Conservation (phyloP, 92 coral and sea anemone species). For the Heteractis magnifica region DNA sequence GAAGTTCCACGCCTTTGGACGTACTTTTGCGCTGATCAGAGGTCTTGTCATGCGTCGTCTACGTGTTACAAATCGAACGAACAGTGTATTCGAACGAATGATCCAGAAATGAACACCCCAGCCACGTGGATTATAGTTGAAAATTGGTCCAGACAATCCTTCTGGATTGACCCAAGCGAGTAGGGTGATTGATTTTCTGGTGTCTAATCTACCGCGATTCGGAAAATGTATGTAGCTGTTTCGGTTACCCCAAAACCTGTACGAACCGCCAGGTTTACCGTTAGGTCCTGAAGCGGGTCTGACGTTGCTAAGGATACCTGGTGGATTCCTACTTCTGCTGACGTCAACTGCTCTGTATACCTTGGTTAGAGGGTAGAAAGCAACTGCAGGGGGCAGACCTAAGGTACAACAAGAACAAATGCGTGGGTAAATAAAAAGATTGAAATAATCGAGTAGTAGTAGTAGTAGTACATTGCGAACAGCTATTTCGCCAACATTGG, state of each 20-base stretch:
- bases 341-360: conserved; percentile 57
- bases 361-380: conserved; percentile 69
- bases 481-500: no score
- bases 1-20: conserved; percentile 67
- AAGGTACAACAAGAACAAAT: background rate
- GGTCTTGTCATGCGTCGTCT: conserved; percentile 37
- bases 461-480: no score
- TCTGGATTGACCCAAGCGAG: conserved; percentile 64
- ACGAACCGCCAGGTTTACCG: conserved; percentile 66
- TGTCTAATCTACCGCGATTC: conserved; percentile 61
- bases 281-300: conserved; percentile 71
- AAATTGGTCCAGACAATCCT: conserved; percentile 62
- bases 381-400: conserved; percentile 76
- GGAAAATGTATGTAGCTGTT: conserved; percentile 74
- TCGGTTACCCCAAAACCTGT: conserved; percentile 49
- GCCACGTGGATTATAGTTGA: conserved; percentile 64
- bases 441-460: background rate
- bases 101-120: conserved; percentile 71
- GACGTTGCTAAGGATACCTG: conserved; percentile 57
- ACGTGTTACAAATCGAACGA: conserved; percentile 58
- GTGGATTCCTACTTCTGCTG: conserved; percentile 63
- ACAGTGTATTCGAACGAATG: conserved; percentile 45
- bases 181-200: conserved; percentile 66
- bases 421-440: no score
- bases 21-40: conserved; percentile 37